A percentile compares a stretch with the other conserved stretches of the same genome.
These are phyloP conservation scores for Dasyurus viverrinus DNA, from an alignment of 2,113 vertebrate genomes.

Conservation along the genomic window DNA sequence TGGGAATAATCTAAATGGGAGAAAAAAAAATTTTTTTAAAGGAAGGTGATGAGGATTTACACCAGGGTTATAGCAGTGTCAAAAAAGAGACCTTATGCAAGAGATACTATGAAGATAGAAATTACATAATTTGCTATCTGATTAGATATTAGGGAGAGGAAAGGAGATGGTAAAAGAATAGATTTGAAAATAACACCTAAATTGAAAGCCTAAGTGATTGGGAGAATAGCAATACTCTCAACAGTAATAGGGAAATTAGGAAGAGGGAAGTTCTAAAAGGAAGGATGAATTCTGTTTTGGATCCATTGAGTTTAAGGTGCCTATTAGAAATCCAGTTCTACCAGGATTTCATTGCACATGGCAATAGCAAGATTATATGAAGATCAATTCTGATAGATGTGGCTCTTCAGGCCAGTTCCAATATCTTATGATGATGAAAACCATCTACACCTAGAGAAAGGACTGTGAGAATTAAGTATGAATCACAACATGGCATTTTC, in stretches of 20 bases:
- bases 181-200: neutral
- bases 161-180: neutral
- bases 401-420: too few relatives aligned
- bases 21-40: too few relatives aligned
- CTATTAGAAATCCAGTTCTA: neutral
- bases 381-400: too few relatives aligned
- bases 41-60: neutral
- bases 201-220: neutral
- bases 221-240: neutral
- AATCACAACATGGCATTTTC: too few relatives aligned
- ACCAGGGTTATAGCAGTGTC: neutral
- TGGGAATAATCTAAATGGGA: neutral
- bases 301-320: neutral
- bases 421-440: too few relatives aligned
- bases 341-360: too few relatives aligned
- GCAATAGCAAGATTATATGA: too few relatives aligned
- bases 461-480: too few relatives aligned
- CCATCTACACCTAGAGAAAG: too few relatives aligned
- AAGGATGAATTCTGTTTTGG: neutral
- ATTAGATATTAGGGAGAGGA: neutral
- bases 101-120: neutral
- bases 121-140: neutral
- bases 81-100: neutral
- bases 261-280: neutral
- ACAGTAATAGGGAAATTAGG: neutral